Percentiles rank a stretch among this genome's conserved stretches.
These are phyloP conservation scores for Marmota monax DNA, from an alignment of 2,113 vertebrate genomes.

Conservation along the genomic window DNA sequence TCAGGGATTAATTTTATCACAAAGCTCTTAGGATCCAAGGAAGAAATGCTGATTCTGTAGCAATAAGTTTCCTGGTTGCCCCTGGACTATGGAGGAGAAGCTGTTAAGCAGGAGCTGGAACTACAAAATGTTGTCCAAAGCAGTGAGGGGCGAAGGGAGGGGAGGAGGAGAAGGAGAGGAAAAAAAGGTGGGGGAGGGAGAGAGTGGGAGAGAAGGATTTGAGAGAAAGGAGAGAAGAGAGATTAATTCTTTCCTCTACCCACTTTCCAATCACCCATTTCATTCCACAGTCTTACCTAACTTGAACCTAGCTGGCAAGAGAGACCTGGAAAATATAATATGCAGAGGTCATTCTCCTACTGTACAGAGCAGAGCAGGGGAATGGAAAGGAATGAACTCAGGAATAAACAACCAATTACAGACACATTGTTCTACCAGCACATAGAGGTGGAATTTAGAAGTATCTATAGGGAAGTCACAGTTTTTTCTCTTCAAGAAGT, in stretches of 20 bases:
- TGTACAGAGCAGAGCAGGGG: not conserved
- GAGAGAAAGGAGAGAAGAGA: not conserved
- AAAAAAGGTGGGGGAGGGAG: not conserved
- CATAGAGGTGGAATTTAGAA: not conserved
- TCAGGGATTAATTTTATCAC: not conserved
- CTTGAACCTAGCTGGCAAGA: conserved; percentile 29
- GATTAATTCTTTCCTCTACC: not conserved
- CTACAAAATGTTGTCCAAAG: not conserved
- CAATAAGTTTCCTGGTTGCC: not conserved
- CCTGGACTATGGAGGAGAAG: not conserved
- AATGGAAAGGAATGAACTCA: not conserved
- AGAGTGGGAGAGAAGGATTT: not conserved
- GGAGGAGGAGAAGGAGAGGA: not conserved
- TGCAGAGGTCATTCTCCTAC: not conserved
- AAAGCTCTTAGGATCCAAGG: not conserved
- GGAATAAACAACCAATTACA: not conserved
- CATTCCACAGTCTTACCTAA: not conserved
- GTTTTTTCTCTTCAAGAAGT: not conserved
- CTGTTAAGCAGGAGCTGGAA: not conserved
- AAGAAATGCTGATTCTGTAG: not conserved
- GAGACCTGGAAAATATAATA: conserved; percentile 6
- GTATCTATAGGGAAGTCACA: not conserved
- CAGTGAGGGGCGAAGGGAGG: too few species aligned
- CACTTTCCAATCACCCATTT: not conserved
- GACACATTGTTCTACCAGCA: not conserved